Conservation (phyloP, 2,113 vertebrate species). For the Rhegmatorhina hoffmannsi region DNA sequence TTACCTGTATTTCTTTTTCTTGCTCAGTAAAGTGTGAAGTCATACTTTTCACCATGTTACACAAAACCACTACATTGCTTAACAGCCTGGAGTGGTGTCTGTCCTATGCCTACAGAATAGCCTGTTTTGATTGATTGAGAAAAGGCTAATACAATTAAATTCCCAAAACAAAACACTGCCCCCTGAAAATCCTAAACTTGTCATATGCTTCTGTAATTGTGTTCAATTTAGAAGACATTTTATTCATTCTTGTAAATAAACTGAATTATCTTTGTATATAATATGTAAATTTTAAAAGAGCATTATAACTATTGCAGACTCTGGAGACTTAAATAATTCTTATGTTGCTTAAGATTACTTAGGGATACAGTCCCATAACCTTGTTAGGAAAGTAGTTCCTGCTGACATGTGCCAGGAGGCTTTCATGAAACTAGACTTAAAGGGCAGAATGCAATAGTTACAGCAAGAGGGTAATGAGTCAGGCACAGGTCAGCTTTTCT, state of each 20-base stretch:
- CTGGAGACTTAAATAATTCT: not conserved
- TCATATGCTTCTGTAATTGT: not conserved
- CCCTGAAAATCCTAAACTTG: accelerated
- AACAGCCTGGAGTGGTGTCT: not conserved
- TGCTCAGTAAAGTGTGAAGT: not conserved
- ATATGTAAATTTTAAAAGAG: not conserved
- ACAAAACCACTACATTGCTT: not conserved
- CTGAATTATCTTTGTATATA: not conserved
- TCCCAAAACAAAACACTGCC: not conserved
- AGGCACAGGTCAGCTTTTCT: not conserved
- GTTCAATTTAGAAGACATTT: not conserved
- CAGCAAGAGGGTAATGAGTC: not conserved
- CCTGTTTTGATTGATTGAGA: not conserved
- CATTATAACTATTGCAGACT: not conserved
- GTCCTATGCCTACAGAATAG: not conserved
- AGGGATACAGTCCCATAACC: not conserved
- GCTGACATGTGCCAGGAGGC: not conserved
- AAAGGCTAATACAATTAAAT: not conserved
- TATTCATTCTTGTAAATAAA: not conserved
- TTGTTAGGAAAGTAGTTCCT: not conserved
- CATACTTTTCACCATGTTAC: not conserved
- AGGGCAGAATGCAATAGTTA: not conserved
- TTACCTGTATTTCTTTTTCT: not conserved
- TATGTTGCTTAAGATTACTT: not conserved
- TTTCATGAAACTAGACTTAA: not conserved